These are phyloP conservation scores for Xiphophorus couchianus DNA, from an alignment of 2,113 vertebrate species.

Conservation along the genomic window DNA sequence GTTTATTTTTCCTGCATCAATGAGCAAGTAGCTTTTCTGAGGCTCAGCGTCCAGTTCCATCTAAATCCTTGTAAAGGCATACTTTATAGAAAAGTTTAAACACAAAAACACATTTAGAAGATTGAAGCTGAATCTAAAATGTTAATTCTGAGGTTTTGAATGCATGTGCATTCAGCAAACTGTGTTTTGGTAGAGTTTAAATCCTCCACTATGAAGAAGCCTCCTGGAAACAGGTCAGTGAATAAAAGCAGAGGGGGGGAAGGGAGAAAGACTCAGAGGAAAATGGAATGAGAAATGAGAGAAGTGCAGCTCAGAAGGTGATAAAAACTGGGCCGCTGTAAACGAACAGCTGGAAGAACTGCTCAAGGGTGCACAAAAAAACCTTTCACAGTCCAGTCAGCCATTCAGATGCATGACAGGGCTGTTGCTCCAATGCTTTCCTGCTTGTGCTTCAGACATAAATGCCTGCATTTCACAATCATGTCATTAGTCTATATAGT, in stretches of 20 bases:
- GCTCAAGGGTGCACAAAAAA: constrained; percentile 55
- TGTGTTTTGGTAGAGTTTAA: constrained; percentile 34
- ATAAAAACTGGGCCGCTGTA: constrained; percentile 65
- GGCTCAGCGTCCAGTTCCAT: too few relatives aligned
- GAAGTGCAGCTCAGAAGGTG: constrained; percentile 52
- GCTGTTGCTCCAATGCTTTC: constrained; percentile 38
- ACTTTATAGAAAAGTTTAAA: background rate
- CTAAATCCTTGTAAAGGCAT: background rate
- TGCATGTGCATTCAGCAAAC: constrained; percentile 32
- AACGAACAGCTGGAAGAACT: constrained; percentile 73
- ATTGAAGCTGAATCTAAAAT: background rate
- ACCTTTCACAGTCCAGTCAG: constrained; percentile 50
- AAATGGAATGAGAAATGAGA: constrained; percentile 24
- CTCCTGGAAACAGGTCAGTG: constrained; percentile 73
- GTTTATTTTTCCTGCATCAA: too few relatives aligned
- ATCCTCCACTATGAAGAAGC: constrained; percentile 52
- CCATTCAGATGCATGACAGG: constrained; percentile 47
- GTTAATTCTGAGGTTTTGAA: constrained; percentile 8
- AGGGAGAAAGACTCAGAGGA: constrained; percentile 32
- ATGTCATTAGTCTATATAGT: background rate
- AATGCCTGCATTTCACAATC: background rate
- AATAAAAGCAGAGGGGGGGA: constrained; percentile 55
- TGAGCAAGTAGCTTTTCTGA: too few relatives aligned
- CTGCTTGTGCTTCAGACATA: background rate
- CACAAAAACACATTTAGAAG: constrained; percentile 5